Percentiles rank a stretch among this genome's conserved stretches.
These are phyloP conservation scores for Esox niger DNA, from an alignment of 2,113 vertebrate species.

Conservation along the genomic window DNA sequence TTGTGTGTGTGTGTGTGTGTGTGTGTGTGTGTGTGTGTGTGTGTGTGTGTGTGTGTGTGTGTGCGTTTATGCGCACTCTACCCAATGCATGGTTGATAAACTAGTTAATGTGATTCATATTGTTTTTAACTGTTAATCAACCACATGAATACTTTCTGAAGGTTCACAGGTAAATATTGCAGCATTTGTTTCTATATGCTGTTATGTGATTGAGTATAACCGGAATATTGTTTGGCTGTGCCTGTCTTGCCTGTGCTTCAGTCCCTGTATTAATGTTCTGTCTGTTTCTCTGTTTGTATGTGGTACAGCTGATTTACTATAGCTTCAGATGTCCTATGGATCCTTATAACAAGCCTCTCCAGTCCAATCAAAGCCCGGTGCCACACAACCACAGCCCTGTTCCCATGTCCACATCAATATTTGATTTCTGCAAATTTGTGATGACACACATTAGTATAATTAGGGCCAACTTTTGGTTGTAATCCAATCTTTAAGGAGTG, in stretches of 20 bases:
- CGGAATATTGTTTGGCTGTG: too few relatives aligned
- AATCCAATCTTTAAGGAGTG: slow-evolving; percentile 57
- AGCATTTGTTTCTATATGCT: not conserved
- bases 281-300: not conserved
- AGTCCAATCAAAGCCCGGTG: slow-evolving; percentile 49
- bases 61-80: too few relatives aligned
- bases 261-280: too few relatives aligned
- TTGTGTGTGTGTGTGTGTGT: too few relatives aligned
- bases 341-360: slow-evolving; percentile 61
- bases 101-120: not conserved
- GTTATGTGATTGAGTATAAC: not conserved
- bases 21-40: too few relatives aligned
- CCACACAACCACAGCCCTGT: slow-evolving; percentile 36
- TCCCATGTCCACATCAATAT: slow-evolving; percentile 64
- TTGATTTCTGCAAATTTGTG: slow-evolving; percentile 70
- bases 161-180: not conserved
- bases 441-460: slow-evolving; percentile 71
- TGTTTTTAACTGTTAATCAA: not conserved
- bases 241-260: not conserved
- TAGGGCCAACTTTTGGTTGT: slow-evolving; percentile 61
- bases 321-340: slow-evolving; percentile 61
- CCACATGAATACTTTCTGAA: not conserved
- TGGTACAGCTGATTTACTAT: slow-evolving; percentile 42
- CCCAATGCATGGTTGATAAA: too few relatives aligned
- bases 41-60: too few relatives aligned